Conservation (phyloP, 2,888 invertebrate genomes). For the Ectemnius cavifrons region DNA sequence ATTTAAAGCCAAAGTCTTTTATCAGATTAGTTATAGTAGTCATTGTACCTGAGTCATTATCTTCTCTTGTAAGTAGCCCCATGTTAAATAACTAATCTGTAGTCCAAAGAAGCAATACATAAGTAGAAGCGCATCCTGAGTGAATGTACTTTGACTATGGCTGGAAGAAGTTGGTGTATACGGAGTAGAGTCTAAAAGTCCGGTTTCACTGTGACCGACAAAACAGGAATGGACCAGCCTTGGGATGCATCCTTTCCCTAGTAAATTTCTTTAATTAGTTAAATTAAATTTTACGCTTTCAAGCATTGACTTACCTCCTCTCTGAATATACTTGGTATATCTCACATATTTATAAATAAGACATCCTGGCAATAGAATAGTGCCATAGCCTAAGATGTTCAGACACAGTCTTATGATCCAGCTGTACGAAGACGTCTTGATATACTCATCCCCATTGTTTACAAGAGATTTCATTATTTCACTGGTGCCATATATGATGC, state of each 20-base stretch:
- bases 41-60: constrained; percentile 92
- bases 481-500: constrained; percentile 78
- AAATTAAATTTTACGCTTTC: neutral
- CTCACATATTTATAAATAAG: constrained; percentile 90
- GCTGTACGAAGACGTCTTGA: constrained; percentile 78
- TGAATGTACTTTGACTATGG: constrained; percentile 78
- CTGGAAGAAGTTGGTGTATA: constrained; percentile 66
- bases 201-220: constrained; percentile 79
- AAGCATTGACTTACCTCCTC: constrained; percentile 81
- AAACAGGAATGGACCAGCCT: constrained; percentile 80
- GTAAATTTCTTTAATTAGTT: constrained; percentile 36
- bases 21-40: too few relatives aligned
- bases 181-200: constrained; percentile 72
- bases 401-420: constrained; percentile 89
- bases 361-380: constrained; percentile 92
- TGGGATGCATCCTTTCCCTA: constrained; percentile 78
- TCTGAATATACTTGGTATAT: constrained; percentile 88
- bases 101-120: constrained; percentile 92
- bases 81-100: constrained; percentile 94
- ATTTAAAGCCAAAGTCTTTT: too few relatives aligned
- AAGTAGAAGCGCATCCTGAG: constrained; percentile 82
- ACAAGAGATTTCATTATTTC: constrained; percentile 74
- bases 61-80: constrained; percentile 98
- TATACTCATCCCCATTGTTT: constrained; percentile 65
- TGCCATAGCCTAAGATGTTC: constrained; percentile 92